Evolutionary conservation across 1,140 invertebrate species (phyloP).

Genomic region (Cyclargus thomasi): DNA sequence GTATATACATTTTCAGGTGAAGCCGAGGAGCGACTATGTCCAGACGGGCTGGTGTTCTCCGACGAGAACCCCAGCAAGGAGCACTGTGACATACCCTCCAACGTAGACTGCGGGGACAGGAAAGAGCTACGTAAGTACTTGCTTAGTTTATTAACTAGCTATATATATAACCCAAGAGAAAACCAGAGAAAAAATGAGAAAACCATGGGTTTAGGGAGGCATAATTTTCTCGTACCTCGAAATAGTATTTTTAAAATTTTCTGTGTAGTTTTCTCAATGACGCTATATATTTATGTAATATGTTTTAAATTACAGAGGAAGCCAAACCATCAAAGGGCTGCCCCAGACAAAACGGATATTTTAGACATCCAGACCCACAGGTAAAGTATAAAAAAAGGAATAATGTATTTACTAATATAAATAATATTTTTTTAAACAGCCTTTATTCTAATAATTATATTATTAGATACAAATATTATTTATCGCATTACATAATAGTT

Average conservation of each 20-base stretch:
- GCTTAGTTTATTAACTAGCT: no score
- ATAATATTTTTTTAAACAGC: no score
- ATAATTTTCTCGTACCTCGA: no score
- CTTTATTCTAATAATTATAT: no score
- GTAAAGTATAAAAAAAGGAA: constrained; percentile 34
- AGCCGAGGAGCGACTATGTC: constrained; percentile 83
- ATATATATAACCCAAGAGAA: no score
- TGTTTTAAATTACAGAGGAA: constrained; percentile 77
- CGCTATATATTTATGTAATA: not conserved
- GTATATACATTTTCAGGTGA: constrained; percentile 44
- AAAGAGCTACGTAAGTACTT: constrained; percentile 83
- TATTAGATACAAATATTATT: no score
- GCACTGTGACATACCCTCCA: constrained; percentile 85
- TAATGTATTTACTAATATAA: no score
- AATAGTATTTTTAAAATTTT: no score
- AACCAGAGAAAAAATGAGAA: no score
- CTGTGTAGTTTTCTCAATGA: no score
- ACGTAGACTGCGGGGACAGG: constrained; percentile 86
- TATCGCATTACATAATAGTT: no score
- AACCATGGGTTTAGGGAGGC: no score
- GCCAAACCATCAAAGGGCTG: constrained; percentile 82
- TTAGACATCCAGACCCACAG: constrained; percentile 84
- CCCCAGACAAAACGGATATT: constrained; percentile 88
- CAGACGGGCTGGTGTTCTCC: constrained; percentile 88
- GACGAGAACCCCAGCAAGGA: constrained; percentile 84